These are phyloP conservation scores for Agonopterix alstromeriana DNA, from an alignment of 2,888 invertebrate genomes.

Conservation along the genomic window DNA sequence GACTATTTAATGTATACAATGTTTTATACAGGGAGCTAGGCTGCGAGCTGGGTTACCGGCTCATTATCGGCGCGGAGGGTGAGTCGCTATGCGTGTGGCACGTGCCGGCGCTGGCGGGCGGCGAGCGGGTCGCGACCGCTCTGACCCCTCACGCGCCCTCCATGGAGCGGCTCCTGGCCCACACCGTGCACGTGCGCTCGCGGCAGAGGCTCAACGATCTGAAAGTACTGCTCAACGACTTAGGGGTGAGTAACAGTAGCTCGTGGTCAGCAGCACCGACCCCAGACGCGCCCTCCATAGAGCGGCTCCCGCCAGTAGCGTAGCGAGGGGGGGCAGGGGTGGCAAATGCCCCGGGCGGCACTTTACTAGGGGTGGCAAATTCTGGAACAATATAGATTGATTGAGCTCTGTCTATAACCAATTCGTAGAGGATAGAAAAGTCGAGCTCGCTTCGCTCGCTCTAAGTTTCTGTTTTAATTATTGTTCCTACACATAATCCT, in stretches of 20 bases:
- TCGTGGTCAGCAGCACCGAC: too few species aligned
- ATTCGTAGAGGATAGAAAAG: too few species aligned
- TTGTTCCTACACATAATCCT: too few species aligned
- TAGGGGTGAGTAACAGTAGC: slow-evolving; percentile 52
- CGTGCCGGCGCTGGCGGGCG: slow-evolving; percentile 78
- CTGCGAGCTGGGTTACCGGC: slow-evolving; percentile 90
- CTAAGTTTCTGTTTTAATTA: too few species aligned
- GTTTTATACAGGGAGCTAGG: slow-evolving; percentile 78
- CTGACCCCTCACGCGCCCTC: slow-evolving; percentile 94
- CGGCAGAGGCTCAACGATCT: slow-evolving; percentile 89
- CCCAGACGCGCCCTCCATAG: too few species aligned
- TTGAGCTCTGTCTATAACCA: too few species aligned
- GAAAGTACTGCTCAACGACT: slow-evolving; percentile 83
- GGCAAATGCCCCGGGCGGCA: too few species aligned
- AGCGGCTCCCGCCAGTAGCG: too few species aligned
- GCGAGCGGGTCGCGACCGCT: slow-evolving; percentile 79
- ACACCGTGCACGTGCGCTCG: slow-evolving; percentile 95
- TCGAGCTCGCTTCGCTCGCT: too few species aligned
- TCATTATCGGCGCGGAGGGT: slow-evolving; percentile 91
- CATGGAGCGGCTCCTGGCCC: slow-evolving; percentile 95
- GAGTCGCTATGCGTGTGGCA: slow-evolving; percentile 72
- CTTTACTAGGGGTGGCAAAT: too few species aligned
- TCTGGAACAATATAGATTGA: too few species aligned
- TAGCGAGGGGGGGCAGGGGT: too few species aligned
- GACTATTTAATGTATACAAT: background rate